Evolutionary conservation across 2,113 vertebrate species (phyloP), one percentile per base, ranked within the genome.

Genomic region (Ammodytes marinus): DNA sequence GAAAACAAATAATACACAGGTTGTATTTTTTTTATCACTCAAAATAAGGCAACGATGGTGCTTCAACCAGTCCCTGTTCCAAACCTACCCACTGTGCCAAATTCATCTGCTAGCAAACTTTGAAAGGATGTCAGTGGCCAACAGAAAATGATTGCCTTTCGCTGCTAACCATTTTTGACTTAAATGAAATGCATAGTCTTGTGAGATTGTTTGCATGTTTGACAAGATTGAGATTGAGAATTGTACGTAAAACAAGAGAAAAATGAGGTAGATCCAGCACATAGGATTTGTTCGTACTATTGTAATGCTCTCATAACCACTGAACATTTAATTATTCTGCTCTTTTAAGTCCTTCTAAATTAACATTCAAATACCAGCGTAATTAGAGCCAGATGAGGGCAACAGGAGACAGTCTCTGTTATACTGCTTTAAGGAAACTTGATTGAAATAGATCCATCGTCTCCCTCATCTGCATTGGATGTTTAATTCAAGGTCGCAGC

Each of bases 401-500:
- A 43, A 39, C 69, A 12, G 53, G 69, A 86, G 71, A 66, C 78
- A 13, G 35, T 9, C 65, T 14, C 52, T 14, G 45, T 66, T 65
- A 47, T 39, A 77, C 60, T 39, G 40, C 69, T 78, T 3, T 8
- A 58, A 75, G 74, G 74, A 86, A 90, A 69, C 6, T 80, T 69
- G 19, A 63, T 77, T 4, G 37, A 79, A 90, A 89, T 72, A 54
- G 85, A 91, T 84, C 80, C 78, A 66, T 65, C n/a, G 14, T 84
- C 74, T 71, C 46, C 66, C 86, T 88, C 84, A 88, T 91, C 77
- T 89, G 74, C 84, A 88, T 83, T 27, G 69, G 88, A 80, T 87
- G 88, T 82, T 90, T 92, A 88, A 89, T 91, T 93, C 93, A 95
- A 95, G 91, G 91, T 93, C 76, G 50, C 70, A 69, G 43, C 83